phyloP scores from a whole-genome alignment of 2,797 vertebrate species.

The Cossypha dichroa region DNA sequence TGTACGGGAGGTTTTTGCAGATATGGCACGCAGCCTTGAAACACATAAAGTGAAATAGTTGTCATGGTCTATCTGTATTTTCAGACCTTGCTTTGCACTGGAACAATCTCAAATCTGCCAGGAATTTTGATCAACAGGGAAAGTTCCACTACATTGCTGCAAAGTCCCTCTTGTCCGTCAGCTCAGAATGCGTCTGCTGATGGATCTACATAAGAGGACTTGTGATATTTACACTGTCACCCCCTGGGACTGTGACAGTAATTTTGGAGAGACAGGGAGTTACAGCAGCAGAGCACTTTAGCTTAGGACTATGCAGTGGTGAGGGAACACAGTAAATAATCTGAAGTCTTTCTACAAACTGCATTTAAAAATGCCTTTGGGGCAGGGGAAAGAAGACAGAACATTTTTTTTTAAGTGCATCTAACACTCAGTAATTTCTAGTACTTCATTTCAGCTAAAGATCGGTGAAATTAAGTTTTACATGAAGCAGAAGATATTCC shows the following conservation, averaged over 20 bases:
- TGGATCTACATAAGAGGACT: conserved; percentile 26
- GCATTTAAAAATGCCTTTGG: neutral
- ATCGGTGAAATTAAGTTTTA: neutral
- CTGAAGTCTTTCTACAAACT: neutral
- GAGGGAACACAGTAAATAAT: conserved; percentile 3
- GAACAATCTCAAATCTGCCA: neutral
- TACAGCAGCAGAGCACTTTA: neutral
- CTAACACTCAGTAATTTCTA: neutral
- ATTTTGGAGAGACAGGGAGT: conserved; percentile 13
- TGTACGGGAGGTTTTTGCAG: neutral
- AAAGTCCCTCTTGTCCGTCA: neutral
- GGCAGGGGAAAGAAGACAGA: neutral
- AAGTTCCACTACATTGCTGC: neutral
- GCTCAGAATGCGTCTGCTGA: conserved; percentile 22
- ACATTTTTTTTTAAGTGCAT: neutral
- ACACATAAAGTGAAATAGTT: neutral
- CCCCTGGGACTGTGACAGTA: neutral
- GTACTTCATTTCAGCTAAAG: neutral
- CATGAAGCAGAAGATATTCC: neutral
- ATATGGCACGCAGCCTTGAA: neutral
- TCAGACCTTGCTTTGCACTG: neutral
- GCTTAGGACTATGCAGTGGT: neutral
- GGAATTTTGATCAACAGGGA: neutral
- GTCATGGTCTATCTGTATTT: neutral
- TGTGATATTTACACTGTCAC: neutral